Conservation (phyloP, 2,797 vertebrate genomes). For the Pogoniulus pusillus region DNA sequence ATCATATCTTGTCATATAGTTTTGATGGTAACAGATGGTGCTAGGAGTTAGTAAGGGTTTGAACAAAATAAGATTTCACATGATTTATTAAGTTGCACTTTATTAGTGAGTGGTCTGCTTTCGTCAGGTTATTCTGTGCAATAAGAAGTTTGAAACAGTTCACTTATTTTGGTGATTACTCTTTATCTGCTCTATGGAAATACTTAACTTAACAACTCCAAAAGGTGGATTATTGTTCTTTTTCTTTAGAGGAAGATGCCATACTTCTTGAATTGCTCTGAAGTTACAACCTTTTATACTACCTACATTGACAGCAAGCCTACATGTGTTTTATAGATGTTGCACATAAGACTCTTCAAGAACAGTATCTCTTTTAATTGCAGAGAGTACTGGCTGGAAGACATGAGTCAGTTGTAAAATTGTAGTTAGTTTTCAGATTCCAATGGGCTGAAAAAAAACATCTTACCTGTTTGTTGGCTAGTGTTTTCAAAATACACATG, state of each 20-base stretch:
- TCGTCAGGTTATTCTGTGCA: conserved; percentile 78
- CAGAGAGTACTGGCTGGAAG: background rate
- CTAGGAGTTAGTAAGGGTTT: conserved; percentile 88
- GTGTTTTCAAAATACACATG: background rate
- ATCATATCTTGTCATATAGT: conserved; percentile 96
- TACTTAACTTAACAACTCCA: background rate
- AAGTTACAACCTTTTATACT: background rate
- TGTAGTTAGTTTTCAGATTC: background rate
- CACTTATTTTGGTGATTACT: conserved; percentile 77
- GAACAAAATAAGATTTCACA: conserved; percentile 86
- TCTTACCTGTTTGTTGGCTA: background rate
- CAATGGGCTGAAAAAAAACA: background rate
- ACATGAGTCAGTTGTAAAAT: background rate
- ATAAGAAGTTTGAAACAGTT: conserved; percentile 79
- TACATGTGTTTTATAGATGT: background rate
- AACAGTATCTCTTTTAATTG: background rate
- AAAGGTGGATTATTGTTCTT: background rate
- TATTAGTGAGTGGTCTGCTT: conserved; percentile 88
- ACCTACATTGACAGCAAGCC: background rate
- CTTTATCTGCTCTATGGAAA: conserved; percentile 61
- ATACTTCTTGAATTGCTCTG: conserved; percentile 14
- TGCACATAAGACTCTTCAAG: background rate
- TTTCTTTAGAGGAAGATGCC: conserved; percentile 33
- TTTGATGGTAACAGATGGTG: conserved; percentile 97
- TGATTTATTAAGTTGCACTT: conserved; percentile 97